phyloP scores from a whole-genome alignment of 1,140 invertebrate species.

The Schlechtendalia chinensis region DNA sequence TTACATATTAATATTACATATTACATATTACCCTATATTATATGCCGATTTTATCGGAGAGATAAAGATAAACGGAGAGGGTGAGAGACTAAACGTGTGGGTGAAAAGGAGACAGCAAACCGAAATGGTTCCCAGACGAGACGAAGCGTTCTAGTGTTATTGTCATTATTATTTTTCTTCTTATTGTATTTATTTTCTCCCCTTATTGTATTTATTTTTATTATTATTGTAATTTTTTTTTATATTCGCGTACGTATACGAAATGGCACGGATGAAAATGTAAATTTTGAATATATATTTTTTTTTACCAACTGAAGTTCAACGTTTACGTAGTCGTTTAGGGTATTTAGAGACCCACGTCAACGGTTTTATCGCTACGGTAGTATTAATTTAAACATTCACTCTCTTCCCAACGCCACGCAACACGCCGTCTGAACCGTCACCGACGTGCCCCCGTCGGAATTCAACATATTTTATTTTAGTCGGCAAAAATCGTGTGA shows the following conservation, averaged over 20 bases:
- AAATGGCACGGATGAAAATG: neutral
- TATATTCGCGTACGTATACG: neutral
- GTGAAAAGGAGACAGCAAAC: no score
- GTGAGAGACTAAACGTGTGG: no score
- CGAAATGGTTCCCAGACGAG: no score
- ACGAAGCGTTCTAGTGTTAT: no score
- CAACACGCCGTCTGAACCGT: neutral
- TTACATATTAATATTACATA: no score
- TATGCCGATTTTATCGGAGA: no score
- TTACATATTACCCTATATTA: no score
- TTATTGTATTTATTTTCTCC: neutral
- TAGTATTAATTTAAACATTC: conserved; percentile 28
- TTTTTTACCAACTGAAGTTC: neutral
- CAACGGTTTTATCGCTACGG: conserved; percentile 18
- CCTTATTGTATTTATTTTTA: neutral
- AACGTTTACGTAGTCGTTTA: conserved; percentile 5
- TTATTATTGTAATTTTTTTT: neutral
- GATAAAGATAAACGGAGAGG: no score
- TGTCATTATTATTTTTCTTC: no score
- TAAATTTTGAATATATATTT: neutral
- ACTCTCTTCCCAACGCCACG: neutral
- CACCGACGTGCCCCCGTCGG: neutral
- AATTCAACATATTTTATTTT: conserved; percentile 28
- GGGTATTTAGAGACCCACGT: conserved; percentile 32
- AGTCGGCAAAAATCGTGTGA: conserved; percentile 1